Base-by-base conservation (phyloP, 1,140 invertebrate species). In the Brachionus asplanchnoidis region DNA sequence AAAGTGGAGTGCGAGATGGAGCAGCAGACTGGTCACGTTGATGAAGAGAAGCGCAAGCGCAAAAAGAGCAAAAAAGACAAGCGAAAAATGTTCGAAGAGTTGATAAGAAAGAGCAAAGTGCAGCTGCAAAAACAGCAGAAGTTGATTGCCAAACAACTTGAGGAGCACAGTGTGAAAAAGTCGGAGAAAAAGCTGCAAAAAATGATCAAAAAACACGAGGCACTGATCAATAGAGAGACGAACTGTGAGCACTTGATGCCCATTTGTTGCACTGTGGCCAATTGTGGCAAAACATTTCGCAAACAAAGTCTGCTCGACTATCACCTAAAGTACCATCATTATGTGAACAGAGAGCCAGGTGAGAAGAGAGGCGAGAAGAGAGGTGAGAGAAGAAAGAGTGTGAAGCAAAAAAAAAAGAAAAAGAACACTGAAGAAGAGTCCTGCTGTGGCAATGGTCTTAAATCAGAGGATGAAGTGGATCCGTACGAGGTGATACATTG, bases 401-500 rank as follows among this genome's bases (percentile, higher is more conserved):
- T 2, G 4, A 60, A n/a, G 11, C 46, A 12, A 17, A 82, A 77
- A 50, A 77, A 77, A 53, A 65, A 65, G 7, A 68, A 82, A 68
- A 40, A 65, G 14, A n/a, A n/a, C n/a, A n/a, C n/a, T n/a, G n/a
- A n/a, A n/a, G 53, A 82, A 12, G 79, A 65, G 3, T 77, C 28
- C 11, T 26, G 20, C 1, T 77, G 26, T 9, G 73, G 73, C 23
- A 23, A 53, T n/a, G 14, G 73, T 20, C 26, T 77, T 7, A 46
- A 77, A 26, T 77, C 73, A 50, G 73, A 77, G 1, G 73, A 77
- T 26, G 73, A 77, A 50, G 14, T 26, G 23, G 79, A 82, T 12
- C 79, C 79, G 12, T 82, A 82, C 23, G 79, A 82, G 26, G 79
- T 82, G 26, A 68, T 82, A 42, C 79, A 82, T 12, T 82, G 79